Evolutionary conservation across 2,888 invertebrate species (phyloP).

Genomic region (Neelides folsomi): DNA sequence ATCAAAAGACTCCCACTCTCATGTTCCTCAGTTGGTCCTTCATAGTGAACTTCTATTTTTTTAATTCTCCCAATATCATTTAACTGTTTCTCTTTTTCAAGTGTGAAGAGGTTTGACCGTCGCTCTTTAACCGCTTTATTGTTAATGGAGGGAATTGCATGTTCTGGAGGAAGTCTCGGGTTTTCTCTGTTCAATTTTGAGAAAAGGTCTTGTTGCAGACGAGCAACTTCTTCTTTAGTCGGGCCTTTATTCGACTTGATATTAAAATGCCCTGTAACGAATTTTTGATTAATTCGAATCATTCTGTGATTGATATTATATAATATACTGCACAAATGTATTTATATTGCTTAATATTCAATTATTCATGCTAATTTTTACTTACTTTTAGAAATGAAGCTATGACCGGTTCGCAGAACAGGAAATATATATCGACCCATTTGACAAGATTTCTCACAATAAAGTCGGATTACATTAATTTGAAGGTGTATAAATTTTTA

Average conservation of each 20-base stretch:
- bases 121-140: conserved; percentile 26
- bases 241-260: conserved; percentile 21
- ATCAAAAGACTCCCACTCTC: conserved; percentile 64
- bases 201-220: conserved; percentile 18
- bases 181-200: conserved; percentile 20
- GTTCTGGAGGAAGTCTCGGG: conserved; percentile 8
- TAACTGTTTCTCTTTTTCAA: conserved; percentile 61
- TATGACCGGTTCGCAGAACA: too few species aligned
- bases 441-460: too few species aligned
- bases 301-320: too few species aligned
- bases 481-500: too few species aligned
- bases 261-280: conserved; percentile 19
- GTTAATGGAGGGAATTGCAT: conserved; percentile 21
- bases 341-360: too few species aligned
- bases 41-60: conserved; percentile 74
- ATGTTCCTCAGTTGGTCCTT: conserved; percentile 47
- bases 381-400: too few species aligned
- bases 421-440: too few species aligned
- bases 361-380: too few species aligned
- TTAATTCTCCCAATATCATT: conserved; percentile 68
- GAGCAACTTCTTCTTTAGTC: conserved; percentile 18
- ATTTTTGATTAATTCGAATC: too few species aligned
- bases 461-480: too few species aligned
- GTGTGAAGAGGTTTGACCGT: conserved; percentile 48
- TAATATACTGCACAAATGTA: too few species aligned